Percentiles rank a stretch among this genome's conserved stretches.
Evolutionary conservation across 1,140 invertebrate genomes (phyloP).

Genomic region (Sweltsa coloradensis): DNA sequence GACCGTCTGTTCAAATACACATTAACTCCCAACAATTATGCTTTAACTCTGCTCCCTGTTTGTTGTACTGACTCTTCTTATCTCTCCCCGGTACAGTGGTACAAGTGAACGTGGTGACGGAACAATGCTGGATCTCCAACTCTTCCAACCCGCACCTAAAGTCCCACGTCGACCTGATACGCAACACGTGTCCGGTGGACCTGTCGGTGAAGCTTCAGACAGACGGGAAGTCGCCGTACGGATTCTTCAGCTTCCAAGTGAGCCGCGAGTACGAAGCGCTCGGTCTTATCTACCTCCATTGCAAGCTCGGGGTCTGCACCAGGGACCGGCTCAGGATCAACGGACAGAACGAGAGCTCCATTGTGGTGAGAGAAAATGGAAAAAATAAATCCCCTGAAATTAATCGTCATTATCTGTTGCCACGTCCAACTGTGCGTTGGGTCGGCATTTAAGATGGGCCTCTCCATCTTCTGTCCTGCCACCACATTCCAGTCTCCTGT

Average conservation of each 20-base stretch:
- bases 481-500: too few relatives aligned
- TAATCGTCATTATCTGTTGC: too few relatives aligned
- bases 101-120: slow-evolving; percentile 21
- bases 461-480: too few relatives aligned
- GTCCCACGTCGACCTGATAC: slow-evolving; percentile 13
- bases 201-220: slow-evolving; percentile 17
- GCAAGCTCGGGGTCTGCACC: slow-evolving; percentile 23
- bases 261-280: slow-evolving; percentile 17
- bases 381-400: too few relatives aligned
- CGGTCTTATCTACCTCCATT: slow-evolving; percentile 20
- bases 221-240: slow-evolving; percentile 1
- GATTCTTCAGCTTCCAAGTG: slow-evolving; percentile 21
- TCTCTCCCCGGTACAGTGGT: slow-evolving; percentile 16
- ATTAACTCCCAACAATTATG: too few relatives aligned
- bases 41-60: too few relatives aligned
- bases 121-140: slow-evolving; percentile 24
- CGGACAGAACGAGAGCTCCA: too few relatives aligned
- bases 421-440: too few relatives aligned
- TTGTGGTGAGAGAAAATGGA: too few relatives aligned
- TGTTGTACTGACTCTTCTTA: too few relatives aligned
- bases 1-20: too few relatives aligned
- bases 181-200: slow-evolving; percentile 22
- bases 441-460: too few relatives aligned
- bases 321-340: slow-evolving; percentile 16
- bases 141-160: slow-evolving; percentile 12